A percentile compares a stretch with the other conserved stretches of the same genome.
phyloP scores from a whole-genome alignment of 2,797 vertebrate species.

The Clamator glandarius region DNA sequence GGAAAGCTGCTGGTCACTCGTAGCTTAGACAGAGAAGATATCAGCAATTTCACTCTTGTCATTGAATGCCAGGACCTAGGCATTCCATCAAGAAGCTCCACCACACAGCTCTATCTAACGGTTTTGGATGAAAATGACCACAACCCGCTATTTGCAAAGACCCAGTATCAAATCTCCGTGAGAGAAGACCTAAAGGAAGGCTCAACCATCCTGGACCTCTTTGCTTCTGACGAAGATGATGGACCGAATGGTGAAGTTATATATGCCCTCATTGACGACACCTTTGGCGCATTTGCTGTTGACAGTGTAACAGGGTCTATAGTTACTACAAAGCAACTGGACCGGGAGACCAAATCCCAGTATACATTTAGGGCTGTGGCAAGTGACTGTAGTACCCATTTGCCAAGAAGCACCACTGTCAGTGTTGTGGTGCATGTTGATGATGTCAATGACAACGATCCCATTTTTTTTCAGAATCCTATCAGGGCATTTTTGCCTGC shows the following conservation, averaged over 20 bases:
- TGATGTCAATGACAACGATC: conserved; percentile 91
- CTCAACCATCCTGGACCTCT: conserved; percentile 79
- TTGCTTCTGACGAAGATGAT: conserved; percentile 84
- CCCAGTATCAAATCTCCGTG: conserved; percentile 81
- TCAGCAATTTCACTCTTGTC: conserved; percentile 83
- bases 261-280: conserved; percentile 84
- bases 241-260: conserved; percentile 84
- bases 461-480: conserved; percentile 83
- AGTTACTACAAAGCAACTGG: conserved; percentile 78
- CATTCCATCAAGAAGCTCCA: conserved; percentile 76
- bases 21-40: conserved; percentile 87
- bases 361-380: conserved; percentile 84
- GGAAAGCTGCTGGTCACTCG: conserved; percentile 83
- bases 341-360: conserved; percentile 84
- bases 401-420: conserved; percentile 81
- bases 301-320: conserved; percentile 79
- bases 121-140: conserved; percentile 94
- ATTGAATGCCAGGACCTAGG: conserved; percentile 87
- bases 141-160: conserved; percentile 80
- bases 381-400: conserved; percentile 81
- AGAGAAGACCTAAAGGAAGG: conserved; percentile 84
- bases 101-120: conserved; percentile 77
- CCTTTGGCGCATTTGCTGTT: conserved; percentile 83
- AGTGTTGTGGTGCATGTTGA: conserved; percentile 82
- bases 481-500: conserved; percentile 78